Conservation (phyloP, 2,113 vertebrate species). For the Caranx ignobilis region DNA sequence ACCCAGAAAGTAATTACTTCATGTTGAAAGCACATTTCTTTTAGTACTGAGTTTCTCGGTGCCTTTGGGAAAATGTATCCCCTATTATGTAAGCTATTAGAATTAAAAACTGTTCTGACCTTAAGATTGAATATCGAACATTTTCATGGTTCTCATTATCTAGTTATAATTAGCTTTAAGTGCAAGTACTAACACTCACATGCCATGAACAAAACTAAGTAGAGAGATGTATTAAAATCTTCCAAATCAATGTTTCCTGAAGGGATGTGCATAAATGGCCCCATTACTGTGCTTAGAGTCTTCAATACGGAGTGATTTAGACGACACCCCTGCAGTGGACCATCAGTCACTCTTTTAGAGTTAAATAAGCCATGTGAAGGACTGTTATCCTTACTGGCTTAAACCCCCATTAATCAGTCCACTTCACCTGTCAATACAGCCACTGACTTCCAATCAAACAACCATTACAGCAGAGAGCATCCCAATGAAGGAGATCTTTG, state of each 20-base stretch:
- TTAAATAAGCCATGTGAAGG: constrained; percentile 84
- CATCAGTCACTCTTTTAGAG: constrained; percentile 79
- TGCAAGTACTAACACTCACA: constrained; percentile 16
- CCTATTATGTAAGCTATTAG: constrained; percentile 48
- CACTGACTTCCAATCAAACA: constrained; percentile 80
- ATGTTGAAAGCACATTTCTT: constrained; percentile 56
- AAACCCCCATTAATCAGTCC: constrained; percentile 87
- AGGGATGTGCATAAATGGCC: constrained; percentile 70
- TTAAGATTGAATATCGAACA: constrained; percentile 62
- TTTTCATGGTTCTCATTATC: constrained; percentile 64
- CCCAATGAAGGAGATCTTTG: constrained; percentile 80
- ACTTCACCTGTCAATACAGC: constrained; percentile 84
- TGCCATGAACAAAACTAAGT: constrained; percentile 26
- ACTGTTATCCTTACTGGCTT: constrained; percentile 85
- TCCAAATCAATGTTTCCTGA: constrained; percentile 65
- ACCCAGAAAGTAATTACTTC: constrained; percentile 69
- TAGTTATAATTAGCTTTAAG: constrained; percentile 61
- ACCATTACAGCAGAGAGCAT: constrained; percentile 79
- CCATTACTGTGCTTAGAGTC: constrained; percentile 61
- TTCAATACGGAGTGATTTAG: constrained; percentile 67
- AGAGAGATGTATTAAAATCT: constrained; percentile 39
- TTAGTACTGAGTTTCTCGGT: constrained; percentile 23
- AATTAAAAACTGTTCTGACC: constrained; percentile 63
- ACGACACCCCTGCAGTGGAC: constrained; percentile 59
- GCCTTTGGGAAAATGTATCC: constrained; percentile 52